phyloP scores from a whole-genome alignment of 1,140 invertebrate species.

The Leptinotarsa defecta region DNA sequence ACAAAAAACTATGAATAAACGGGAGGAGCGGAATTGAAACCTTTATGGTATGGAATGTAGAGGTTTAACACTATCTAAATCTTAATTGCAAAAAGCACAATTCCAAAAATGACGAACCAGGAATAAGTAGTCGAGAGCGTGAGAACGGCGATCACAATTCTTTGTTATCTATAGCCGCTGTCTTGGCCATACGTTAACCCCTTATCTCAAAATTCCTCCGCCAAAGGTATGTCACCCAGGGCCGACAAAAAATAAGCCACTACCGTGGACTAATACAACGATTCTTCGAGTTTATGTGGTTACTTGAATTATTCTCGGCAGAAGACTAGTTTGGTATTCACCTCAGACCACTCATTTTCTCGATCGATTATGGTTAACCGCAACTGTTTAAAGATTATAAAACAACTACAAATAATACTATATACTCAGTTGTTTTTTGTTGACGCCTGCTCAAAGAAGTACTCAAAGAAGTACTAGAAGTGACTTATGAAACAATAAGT shows the following conservation, averaged over 20 bases:
- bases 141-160: slow-evolving; percentile 48
- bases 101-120: slow-evolving; percentile 45
- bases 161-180: slow-evolving; percentile 46
- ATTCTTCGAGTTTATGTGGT: slow-evolving; percentile 15
- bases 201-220: slow-evolving; percentile 51
- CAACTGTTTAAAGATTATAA: too few species aligned
- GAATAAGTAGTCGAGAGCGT: slow-evolving; percentile 48
- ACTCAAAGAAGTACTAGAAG: too few species aligned
- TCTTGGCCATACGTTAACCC: slow-evolving; percentile 52
- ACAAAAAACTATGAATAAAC: not conserved
- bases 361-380: slow-evolving; percentile 3
- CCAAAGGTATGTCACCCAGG: slow-evolving; percentile 51
- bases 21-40: slow-evolving; percentile 11
- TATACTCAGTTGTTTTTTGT: too few species aligned
- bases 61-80: slow-evolving; percentile 48
- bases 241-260: slow-evolving; percentile 51
- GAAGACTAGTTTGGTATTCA: not conserved
- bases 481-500: too few species aligned
- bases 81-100: slow-evolving; percentile 50
- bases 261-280: slow-evolving; percentile 46
- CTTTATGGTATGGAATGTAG: slow-evolving; percentile 21
- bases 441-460: too few species aligned
- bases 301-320: not conserved
- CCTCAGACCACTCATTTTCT: not conserved
- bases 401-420: too few species aligned